Evolutionary conservation across 2,113 vertebrate species (phyloP), one percentile per base, ranked within the genome.

Genomic region (Scomber scombrus): DNA sequence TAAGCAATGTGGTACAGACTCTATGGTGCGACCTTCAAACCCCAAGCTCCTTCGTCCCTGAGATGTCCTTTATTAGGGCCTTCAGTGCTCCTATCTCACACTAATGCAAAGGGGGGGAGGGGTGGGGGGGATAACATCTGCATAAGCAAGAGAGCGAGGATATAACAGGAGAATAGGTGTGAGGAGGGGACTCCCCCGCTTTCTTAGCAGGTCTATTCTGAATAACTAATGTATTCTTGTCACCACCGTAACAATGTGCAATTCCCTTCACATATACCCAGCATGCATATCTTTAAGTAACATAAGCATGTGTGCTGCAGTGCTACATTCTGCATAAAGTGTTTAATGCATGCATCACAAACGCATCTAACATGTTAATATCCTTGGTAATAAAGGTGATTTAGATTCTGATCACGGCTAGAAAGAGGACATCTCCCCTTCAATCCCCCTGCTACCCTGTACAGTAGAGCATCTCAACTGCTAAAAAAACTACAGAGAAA

Each of bases 21-120:
- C 65, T 45, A 51, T 10, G 18, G 64, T 58, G 18, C 45, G 88
- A 94, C 93, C 91, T 94, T 95, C 93, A 93, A 88, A 73, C 80
- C 73, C 45, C 71, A 62, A 52, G 71, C 87, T 90, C 86, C 91
- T 85, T 82, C 43, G 60, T 91, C 74, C 71, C 74, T 68, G 86
- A 83, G 84, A 78, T 86, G 87, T 91, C 80, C 82, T 91, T 89
- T 73, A 68, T 85, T 78, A 64, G 63, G 76, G 78, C 54, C 82
- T 67, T 46, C 34, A 40, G 34, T 40, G 71, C 75, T 85, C 71
- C 66, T 70, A 79, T 84, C 80, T 73, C 80, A 81, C 56, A 71
- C 82, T 83, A 67, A 90, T 77, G 76, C 60, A 82, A 75, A 60
- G 43, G 71, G 40, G 23, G 2, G n/a, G n/a, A 71, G 76, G 78